Evolutionary conservation across 2,113 vertebrate genomes (phyloP).

Genomic region (Origma solitaria): DNA sequence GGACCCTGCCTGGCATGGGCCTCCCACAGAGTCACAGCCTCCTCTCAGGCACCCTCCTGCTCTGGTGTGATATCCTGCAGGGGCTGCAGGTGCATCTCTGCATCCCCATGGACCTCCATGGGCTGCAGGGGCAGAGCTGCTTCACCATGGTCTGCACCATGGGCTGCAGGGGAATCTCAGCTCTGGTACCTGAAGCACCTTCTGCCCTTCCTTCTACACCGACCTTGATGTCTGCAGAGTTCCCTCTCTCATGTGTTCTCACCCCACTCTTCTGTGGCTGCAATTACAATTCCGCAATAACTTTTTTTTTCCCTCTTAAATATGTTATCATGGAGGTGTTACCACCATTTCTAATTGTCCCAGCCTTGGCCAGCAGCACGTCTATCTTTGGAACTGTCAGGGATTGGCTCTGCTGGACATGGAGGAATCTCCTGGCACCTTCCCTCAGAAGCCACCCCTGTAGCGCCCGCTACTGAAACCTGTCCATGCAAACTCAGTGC

Average conservation of each 20-base stretch:
- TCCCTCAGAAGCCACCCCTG: not conserved
- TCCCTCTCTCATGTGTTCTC: not conserved
- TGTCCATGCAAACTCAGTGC: not conserved
- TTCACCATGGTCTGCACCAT: not conserved
- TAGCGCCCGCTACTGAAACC: not conserved
- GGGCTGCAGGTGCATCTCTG: not conserved
- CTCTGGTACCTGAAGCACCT: not conserved
- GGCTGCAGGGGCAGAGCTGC: not conserved
- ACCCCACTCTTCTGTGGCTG: not conserved
- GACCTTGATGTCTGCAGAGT: not conserved
- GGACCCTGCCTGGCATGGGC: not conserved
- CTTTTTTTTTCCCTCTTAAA: not conserved
- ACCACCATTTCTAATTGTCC: not conserved
- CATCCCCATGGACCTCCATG: not conserved
- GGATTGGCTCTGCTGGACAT: not conserved
- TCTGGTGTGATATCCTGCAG: fast-evolving
- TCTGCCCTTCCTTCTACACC: not conserved
- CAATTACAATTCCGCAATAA: not conserved
- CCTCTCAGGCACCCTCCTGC: too few relatives aligned
- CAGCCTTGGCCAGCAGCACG: not conserved
- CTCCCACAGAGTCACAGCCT: too few relatives aligned
- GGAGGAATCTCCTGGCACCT: not conserved
- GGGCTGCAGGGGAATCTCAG: not conserved
- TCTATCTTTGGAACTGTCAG: not conserved
- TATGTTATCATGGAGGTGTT: not conserved